phyloP scores from a whole-genome alignment of 2,797 vertebrate species.

The Sparidentex hasta region DNA sequence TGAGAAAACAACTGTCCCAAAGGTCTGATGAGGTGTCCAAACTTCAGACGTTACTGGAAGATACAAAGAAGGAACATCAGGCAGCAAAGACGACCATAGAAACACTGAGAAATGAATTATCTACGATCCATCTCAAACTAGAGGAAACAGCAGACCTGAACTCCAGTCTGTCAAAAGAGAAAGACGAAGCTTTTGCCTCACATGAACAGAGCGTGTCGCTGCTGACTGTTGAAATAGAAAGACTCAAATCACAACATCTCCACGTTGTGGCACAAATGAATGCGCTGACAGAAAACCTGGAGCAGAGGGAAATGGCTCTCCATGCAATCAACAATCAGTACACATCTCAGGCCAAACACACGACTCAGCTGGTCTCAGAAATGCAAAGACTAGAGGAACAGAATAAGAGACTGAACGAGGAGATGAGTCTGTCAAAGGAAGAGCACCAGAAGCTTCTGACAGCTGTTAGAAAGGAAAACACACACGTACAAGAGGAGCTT shows the following conservation, averaged over 20 bases:
- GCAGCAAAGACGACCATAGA: constrained; percentile 60
- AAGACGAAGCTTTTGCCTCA: constrained; percentile 77
- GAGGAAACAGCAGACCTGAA: constrained; percentile 68
- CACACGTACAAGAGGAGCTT: constrained; percentile 77
- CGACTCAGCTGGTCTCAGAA: constrained; percentile 80
- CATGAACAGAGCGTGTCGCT: constrained; percentile 77
- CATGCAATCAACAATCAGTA: constrained; percentile 86
- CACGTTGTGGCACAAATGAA: constrained; percentile 85
- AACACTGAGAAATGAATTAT: constrained; percentile 79
- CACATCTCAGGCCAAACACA: constrained; percentile 82
- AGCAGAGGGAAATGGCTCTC: constrained; percentile 87
- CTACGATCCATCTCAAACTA: constrained; percentile 72
- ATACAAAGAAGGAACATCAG: constrained; percentile 67
- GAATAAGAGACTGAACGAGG: constrained; percentile 77
- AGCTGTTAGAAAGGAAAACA: constrained; percentile 79
- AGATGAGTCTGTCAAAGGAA: constrained; percentile 61
- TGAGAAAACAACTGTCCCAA: constrained; percentile 72
- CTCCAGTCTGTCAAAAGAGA: constrained; percentile 81
- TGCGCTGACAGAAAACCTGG: constrained; percentile 79
- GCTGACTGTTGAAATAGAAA: constrained; percentile 85
- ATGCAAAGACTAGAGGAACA: constrained; percentile 81
- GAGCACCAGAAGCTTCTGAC: constrained; percentile 74
- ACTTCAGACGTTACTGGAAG: constrained; percentile 74
- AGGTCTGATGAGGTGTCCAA: constrained; percentile 78
- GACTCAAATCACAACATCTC: constrained; percentile 83